Base-by-base conservation (phyloP, 1,140 invertebrate species). In the Meloidogyne hapla region DNA sequence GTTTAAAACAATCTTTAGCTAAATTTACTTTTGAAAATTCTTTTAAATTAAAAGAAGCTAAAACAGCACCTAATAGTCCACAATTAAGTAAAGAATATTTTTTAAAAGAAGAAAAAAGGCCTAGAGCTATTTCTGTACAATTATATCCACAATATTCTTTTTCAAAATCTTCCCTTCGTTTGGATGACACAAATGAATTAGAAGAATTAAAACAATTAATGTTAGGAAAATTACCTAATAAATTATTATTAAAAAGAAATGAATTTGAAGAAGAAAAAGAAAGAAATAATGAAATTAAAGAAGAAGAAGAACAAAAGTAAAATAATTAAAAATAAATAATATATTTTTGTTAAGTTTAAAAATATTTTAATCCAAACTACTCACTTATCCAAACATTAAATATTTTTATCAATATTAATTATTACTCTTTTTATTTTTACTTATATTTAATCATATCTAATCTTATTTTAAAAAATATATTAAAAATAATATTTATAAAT, bases 1-100 rank as follows among this genome's bases (percentile, higher is more conserved):
- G 48, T 56, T 56, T 56, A 56, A 56, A 56, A 56, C 48, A 56
- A 56, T 56, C 48, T n/a, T 56, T 56, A n/a, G n/a, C n/a, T 56
- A 56, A 56, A 56, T 56, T 56, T 56, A 56, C 18, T 56, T 18
- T 8, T n/a, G 48, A 56, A 56, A 56, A 56, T 56, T 8, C 18
- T 56, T n/a, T n/a, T n/a, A 56, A 56, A 56, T n/a, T 56, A 15
- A 56, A 56, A n/a, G n/a, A 48, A 18, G 9, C 48, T 26, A 45
- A 70, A 45, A 42, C 18, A 21, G 69, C n/a, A 1, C 48, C 48
- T 6, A 56, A 56, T n/a, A 56, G 48, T 56, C 67, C 38, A 33
- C 18, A 61, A n/a, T 10, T 61, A 70, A 33, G 25, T 25, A 42
- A 15, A 42, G 18, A 70, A 56, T 42, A 61, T 70, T 45, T 33